Conservation (phyloP, 2,113 vertebrate genomes). For the Prietella phreatophila region DNA sequence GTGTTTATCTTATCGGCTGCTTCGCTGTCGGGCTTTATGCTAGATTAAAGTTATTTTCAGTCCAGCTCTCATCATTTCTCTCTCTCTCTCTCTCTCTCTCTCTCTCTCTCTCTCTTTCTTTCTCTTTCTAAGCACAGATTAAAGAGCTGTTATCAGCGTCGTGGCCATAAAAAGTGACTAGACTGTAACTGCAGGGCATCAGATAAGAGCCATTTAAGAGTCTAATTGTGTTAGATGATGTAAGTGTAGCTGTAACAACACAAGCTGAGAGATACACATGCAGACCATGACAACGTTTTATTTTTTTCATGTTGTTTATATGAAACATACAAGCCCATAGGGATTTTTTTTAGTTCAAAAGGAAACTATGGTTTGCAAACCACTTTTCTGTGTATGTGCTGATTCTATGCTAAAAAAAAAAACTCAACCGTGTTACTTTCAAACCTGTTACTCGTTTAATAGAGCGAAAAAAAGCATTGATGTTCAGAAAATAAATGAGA, state of each 20-base stretch:
- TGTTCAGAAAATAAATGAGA: neutral
- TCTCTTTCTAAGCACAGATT: slow-evolving; percentile 21
- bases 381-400: slow-evolving; percentile 6
- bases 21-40: slow-evolving; percentile 15
- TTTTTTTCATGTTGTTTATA: slow-evolving; percentile 2
- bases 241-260: neutral
- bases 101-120: slow-evolving; percentile 4
- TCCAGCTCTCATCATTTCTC: neutral
- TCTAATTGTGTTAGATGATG: slow-evolving; percentile 30
- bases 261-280: neutral
- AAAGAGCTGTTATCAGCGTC: slow-evolving; percentile 32
- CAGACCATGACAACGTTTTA: neutral
- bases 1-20: slow-evolving; percentile 36
- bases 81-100: slow-evolving; percentile 4
- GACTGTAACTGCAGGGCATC: slow-evolving; percentile 40
- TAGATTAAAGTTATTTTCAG: slow-evolving; percentile 33
- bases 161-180: slow-evolving; percentile 18
- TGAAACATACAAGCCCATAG: neutral
- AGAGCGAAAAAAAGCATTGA: neutral
- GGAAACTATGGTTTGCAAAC: slow-evolving; percentile 3
- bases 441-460: neutral
- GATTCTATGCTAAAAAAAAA: neutral
- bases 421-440: neutral
- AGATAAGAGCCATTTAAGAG: slow-evolving; percentile 35
- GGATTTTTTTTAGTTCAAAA: neutral